Conservation (phyloP, 2,113 vertebrate species). For the Apus apus region DNA sequence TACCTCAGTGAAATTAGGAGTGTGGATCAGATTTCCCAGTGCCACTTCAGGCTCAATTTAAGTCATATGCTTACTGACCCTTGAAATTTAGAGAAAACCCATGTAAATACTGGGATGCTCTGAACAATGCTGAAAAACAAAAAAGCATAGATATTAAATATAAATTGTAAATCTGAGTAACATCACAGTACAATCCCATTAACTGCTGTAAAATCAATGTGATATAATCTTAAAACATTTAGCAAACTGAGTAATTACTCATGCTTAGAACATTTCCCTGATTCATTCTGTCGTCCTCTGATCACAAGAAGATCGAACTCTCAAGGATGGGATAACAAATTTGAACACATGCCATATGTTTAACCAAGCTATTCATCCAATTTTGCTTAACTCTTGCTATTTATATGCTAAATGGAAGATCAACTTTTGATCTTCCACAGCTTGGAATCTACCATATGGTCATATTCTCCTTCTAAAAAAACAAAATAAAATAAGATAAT, state of each 20-base stretch:
- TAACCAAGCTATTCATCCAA: conserved; percentile 52
- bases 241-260: background rate
- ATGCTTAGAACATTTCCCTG: background rate
- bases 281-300: conserved; percentile 34
- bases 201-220: background rate
- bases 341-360: conserved; percentile 50
- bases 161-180: background rate
- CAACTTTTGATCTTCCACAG: conserved; percentile 53
- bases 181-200: background rate
- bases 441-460: conserved; percentile 59
- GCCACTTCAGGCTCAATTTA: background rate
- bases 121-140: background rate
- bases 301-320: background rate
- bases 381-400: conserved; percentile 53
- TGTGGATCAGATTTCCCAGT: background rate
- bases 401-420: conserved; percentile 50
- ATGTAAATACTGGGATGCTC: background rate
- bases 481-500: background rate
- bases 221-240: background rate
- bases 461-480: background rate
- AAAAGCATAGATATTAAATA: background rate
- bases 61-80: background rate
- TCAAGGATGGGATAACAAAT: conserved; percentile 12
- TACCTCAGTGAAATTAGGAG: background rate
- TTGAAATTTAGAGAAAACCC: background rate